These are phyloP conservation scores for Prorops nasuta DNA, from an alignment of 1,140 invertebrate genomes.

Conservation along the genomic window DNA sequence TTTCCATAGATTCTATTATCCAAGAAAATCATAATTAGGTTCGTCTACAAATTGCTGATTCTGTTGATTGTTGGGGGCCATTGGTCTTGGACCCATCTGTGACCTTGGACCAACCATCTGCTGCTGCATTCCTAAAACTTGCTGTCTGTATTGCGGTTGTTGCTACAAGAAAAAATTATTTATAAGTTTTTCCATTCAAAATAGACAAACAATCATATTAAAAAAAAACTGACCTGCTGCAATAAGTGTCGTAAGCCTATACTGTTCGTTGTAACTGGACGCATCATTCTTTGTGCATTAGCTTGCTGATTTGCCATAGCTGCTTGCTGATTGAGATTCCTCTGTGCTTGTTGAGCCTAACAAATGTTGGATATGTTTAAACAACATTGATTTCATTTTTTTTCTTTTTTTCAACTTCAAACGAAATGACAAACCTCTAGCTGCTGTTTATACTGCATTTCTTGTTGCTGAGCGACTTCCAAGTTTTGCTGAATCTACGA, in stretches of 20 bases:
- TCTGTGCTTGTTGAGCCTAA: slow-evolving; percentile 52
- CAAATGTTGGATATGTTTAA: no score
- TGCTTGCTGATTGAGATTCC: slow-evolving; percentile 43
- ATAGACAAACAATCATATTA: background rate
- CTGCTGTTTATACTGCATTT: slow-evolving; percentile 73
- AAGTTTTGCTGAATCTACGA: slow-evolving; percentile 68
- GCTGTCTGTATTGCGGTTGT: slow-evolving; percentile 54
- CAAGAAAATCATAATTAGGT: slow-evolving; percentile 54
- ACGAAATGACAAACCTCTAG: slow-evolving; percentile 62
- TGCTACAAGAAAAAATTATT: slow-evolving; percentile 35
- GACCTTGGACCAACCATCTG: slow-evolving; percentile 50
- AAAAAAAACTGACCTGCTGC: slow-evolving; percentile 59
- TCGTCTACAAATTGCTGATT: slow-evolving; percentile 58
- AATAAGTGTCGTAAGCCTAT: slow-evolving; percentile 69
- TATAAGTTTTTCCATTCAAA: slow-evolving; percentile 3
- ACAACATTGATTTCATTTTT: no score
- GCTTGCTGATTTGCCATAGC: slow-evolving; percentile 49
- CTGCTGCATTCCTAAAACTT: slow-evolving; percentile 54
- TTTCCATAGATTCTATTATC: slow-evolving; percentile 24
- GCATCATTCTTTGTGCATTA: slow-evolving; percentile 63
- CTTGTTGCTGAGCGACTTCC: slow-evolving; percentile 75
- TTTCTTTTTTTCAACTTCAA: no score
- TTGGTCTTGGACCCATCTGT: slow-evolving; percentile 47
- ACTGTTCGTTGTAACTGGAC: slow-evolving; percentile 64
- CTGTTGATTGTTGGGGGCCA: slow-evolving; percentile 47